phyloP scores from a whole-genome alignment of 1,140 invertebrate species.

The Aphis gossypii region DNA sequence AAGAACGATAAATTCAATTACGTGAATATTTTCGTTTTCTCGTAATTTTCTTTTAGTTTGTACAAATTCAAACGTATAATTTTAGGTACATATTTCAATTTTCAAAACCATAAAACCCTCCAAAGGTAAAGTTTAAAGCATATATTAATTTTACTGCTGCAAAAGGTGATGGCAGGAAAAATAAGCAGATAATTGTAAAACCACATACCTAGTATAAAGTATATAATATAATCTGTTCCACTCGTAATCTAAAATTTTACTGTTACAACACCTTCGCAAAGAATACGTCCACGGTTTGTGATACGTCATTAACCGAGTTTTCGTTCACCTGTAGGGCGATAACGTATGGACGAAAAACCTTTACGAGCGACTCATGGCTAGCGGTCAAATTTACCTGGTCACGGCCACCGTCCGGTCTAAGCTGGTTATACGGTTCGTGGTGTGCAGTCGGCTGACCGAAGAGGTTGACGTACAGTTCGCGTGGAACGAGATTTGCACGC shows the following conservation, averaged over 20 bases:
- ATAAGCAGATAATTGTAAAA: no score
- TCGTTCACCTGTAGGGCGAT: slow-evolving; percentile 68
- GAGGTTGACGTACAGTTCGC: slow-evolving; percentile 79
- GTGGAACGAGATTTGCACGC: slow-evolving; percentile 69
- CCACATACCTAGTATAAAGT: no score
- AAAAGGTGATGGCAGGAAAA: no score
- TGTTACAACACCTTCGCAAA: background rate
- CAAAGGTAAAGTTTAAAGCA: no score
- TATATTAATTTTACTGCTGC: no score
- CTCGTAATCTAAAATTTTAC: background rate
- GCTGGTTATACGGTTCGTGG: slow-evolving; percentile 82
- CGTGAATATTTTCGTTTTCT: no score
- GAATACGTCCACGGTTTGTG: background rate
- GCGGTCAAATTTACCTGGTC: slow-evolving; percentile 85
- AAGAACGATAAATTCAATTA: no score
- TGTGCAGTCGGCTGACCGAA: slow-evolving; percentile 78
- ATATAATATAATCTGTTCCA: no score
- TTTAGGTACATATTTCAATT: background rate
- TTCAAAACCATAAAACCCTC: no score
- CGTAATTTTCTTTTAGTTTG: no score
- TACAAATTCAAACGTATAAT: no score
- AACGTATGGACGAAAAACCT: slow-evolving; percentile 79
- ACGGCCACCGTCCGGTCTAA: slow-evolving; percentile 74
- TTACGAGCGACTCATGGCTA: slow-evolving; percentile 76
- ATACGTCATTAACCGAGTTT: background rate